Conservation (phyloP, 2,113 vertebrate genomes). For the Tychaedon coryphoeus region DNA sequence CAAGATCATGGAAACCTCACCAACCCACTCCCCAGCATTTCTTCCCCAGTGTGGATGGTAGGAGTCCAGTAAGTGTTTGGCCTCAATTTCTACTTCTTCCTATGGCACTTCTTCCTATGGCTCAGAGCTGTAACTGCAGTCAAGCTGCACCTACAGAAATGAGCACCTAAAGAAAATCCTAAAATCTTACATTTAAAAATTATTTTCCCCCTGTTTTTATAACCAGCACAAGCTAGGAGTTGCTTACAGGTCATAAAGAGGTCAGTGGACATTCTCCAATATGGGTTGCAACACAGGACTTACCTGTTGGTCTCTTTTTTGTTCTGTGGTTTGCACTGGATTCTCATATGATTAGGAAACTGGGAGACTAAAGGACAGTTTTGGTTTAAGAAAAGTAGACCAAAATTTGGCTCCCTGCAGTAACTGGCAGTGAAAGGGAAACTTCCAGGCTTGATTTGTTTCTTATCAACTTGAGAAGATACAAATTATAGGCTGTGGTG, state of each 20-base stretch:
- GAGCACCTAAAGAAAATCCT: not conserved
- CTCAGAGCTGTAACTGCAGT: not conserved
- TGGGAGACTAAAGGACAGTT: not conserved
- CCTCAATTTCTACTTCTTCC: not conserved
- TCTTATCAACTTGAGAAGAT: not conserved
- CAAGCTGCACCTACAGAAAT: not conserved
- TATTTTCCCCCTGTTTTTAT: not conserved
- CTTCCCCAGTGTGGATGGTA: not conserved
- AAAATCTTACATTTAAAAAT: not conserved
- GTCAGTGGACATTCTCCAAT: not conserved
- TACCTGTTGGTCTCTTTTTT: not conserved
- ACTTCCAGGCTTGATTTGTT: not conserved
- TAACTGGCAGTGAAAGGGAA: not conserved
- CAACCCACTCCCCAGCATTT: not conserved
- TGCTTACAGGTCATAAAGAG: not conserved
- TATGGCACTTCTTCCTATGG: not conserved
- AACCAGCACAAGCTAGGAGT: not conserved
- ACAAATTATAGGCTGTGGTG: not conserved
- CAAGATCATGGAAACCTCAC: not conserved
- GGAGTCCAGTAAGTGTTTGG: not conserved
- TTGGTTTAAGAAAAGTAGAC: not conserved
- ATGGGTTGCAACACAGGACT: not conserved
- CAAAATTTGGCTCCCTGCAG: not conserved
- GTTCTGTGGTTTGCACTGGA: not conserved
- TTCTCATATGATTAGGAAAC: not conserved